Conservation (phyloP, 2,888 invertebrate species). For the Apamea crenata region DNA sequence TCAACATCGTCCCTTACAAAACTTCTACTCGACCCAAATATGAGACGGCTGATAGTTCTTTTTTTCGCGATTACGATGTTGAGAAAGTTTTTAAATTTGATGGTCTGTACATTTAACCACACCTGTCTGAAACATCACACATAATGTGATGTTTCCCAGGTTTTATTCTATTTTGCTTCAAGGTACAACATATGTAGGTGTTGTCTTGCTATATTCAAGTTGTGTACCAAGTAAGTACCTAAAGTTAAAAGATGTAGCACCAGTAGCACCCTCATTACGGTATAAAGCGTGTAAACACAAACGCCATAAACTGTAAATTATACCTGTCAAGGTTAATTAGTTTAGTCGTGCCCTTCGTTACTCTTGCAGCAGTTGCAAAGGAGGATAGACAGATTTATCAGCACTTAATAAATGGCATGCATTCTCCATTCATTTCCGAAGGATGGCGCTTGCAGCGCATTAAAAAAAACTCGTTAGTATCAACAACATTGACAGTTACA, state of each 20-base stretch:
- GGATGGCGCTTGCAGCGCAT: background rate
- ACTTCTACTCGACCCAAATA: too few relatives aligned
- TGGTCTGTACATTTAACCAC: too few relatives aligned
- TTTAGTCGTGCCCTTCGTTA: background rate
- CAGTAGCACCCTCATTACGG: conserved; percentile 10
- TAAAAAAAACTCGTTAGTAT: background rate
- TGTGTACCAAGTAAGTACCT: background rate
- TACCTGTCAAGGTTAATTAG: background rate
- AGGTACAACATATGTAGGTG: background rate
- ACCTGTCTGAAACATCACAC: too few relatives aligned
- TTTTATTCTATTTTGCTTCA: background rate
- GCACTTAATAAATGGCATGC: background rate
- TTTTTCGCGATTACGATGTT: too few relatives aligned
- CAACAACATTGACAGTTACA: background rate
- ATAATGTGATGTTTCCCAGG: background rate
- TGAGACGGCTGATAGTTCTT: too few relatives aligned
- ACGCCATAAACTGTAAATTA: background rate
- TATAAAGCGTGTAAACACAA: background rate
- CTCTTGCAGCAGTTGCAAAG: background rate
- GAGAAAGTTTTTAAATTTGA: too few relatives aligned
- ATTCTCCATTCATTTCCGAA: background rate
- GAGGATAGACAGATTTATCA: background rate
- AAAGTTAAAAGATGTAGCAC: conserved; percentile 5
- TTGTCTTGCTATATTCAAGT: background rate
- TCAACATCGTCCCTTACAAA: too few relatives aligned